Evolutionary conservation across 2,113 vertebrate species (phyloP).

Genomic region (Oceanites oceanicus): DNA sequence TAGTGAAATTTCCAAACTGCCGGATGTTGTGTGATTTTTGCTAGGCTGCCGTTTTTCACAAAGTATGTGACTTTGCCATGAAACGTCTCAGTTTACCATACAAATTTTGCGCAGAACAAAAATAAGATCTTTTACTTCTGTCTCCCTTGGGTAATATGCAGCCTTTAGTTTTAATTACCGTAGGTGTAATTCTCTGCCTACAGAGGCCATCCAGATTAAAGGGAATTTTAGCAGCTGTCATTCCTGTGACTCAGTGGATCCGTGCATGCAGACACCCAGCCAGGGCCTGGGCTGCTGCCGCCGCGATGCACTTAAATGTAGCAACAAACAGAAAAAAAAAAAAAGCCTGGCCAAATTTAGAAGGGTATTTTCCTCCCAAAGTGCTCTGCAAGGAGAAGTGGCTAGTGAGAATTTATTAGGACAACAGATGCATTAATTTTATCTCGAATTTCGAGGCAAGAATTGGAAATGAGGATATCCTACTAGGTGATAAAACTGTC

Average conservation of each 20-base stretch:
- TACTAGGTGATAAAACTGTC: slow-evolving; percentile 76
- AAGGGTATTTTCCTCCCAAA: slow-evolving; percentile 54
- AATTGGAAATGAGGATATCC: slow-evolving; percentile 71
- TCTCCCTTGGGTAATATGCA: not conserved
- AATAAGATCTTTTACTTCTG: slow-evolving; percentile 62
- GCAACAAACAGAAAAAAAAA: slow-evolving; percentile 22
- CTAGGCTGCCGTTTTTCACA: slow-evolving; percentile 60
- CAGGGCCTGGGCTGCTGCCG: slow-evolving; percentile 16
- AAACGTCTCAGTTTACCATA: slow-evolving; percentile 68
- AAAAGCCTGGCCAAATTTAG: slow-evolving; percentile 50
- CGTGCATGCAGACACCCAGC: not conserved
- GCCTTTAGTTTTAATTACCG: slow-evolving; percentile 45
- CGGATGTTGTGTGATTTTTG: slow-evolving; percentile 65
- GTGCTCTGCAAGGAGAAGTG: slow-evolving; percentile 58
- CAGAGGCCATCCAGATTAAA: slow-evolving; percentile 52
- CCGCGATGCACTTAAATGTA: slow-evolving; percentile 23
- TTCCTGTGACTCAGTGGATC: slow-evolving; percentile 29
- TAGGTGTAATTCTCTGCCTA: slow-evolving; percentile 20
- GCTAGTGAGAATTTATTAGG: slow-evolving; percentile 69
- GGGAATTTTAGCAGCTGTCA: slow-evolving; percentile 32
- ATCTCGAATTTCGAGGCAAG: slow-evolving; percentile 66
- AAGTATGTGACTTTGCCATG: slow-evolving; percentile 62
- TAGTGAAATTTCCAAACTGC: slow-evolving; percentile 65
- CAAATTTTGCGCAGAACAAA: slow-evolving; percentile 61
- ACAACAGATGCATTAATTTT: slow-evolving; percentile 72